Evolutionary conservation across 2,113 vertebrate species (phyloP).

Genomic region (Callorhinus ursinus): DNA sequence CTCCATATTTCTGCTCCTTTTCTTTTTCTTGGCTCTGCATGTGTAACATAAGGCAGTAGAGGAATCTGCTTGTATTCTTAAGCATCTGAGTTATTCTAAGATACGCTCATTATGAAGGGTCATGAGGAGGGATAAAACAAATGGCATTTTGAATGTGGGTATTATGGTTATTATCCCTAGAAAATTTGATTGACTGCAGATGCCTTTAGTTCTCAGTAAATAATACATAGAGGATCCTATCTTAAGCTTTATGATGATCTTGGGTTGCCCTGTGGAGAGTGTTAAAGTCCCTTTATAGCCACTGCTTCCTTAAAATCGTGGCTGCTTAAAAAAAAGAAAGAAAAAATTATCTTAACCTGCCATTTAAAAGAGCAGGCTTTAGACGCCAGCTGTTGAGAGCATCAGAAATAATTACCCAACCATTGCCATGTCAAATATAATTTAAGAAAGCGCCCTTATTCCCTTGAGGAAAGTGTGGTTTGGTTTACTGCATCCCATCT

Average conservation of each 20-base stretch:
- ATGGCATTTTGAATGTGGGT: not conserved
- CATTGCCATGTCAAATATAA: constrained; percentile 67
- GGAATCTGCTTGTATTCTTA: not conserved
- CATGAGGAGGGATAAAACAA: rapidly evolving
- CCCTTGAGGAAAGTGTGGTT: constrained; percentile 75
- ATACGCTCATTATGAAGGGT: not conserved
- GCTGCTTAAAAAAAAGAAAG: not conserved
- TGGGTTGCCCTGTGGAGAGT: not conserved
- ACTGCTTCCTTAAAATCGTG: constrained; percentile 48
- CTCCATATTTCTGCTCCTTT: not conserved
- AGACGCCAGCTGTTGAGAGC: constrained; percentile 61
- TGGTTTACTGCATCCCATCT: constrained; percentile 71
- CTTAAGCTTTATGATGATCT: constrained; percentile 53
- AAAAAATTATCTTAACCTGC: not conserved
- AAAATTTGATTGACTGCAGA: constrained; percentile 23
- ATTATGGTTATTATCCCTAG: not conserved
- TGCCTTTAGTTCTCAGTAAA: constrained; percentile 14
- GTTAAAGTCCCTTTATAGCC: constrained; percentile 37
- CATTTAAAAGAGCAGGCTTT: constrained; percentile 60
- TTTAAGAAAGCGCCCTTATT: constrained; percentile 73
- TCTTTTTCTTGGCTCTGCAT: not conserved
- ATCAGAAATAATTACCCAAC: constrained; percentile 70
- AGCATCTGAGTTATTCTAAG: not conserved
- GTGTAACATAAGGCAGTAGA: not conserved
- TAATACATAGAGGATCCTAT: not conserved